These are phyloP conservation scores for Telenomus remus DNA, from an alignment of 1,140 invertebrate species.

Conservation along the genomic window DNA sequence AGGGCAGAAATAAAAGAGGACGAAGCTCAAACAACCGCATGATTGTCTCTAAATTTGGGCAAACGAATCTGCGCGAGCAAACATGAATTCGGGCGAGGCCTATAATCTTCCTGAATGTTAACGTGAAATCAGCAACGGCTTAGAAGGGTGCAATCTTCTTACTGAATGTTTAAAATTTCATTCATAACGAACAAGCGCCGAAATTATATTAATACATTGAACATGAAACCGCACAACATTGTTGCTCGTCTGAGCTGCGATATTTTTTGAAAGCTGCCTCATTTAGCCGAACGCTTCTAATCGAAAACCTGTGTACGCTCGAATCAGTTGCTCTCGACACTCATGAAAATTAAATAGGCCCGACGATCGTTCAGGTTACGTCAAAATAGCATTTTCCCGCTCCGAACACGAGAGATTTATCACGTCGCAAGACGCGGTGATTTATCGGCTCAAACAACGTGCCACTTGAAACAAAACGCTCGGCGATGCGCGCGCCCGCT, in stretches of 20 bases:
- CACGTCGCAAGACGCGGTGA: conserved; percentile 5
- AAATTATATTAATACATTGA: conserved; percentile 30
- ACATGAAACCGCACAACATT: conserved; percentile 10
- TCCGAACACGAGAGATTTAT: conserved; percentile 21
- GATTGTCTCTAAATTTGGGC: conserved; percentile 35
- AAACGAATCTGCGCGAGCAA: conserved; percentile 26
- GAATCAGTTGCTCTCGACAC: conserved; percentile 14
- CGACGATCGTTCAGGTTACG: conserved; percentile 20
- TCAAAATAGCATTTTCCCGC: conserved; percentile 23
- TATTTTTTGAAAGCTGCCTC: not conserved
- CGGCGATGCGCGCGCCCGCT: not conserved
- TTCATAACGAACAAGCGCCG: conserved; percentile 13
- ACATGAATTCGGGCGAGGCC: conserved; percentile 26
- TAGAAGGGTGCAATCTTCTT: conserved; percentile 36
- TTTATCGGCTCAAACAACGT: conserved; percentile 23
- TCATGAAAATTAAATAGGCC: conserved; percentile 34
- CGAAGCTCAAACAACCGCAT: conserved; percentile 20
- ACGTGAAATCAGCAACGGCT: conserved; percentile 42
- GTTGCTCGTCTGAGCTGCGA: conserved; percentile 1
- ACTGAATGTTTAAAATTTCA: conserved; percentile 33
- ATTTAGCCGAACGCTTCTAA: conserved; percentile 8
- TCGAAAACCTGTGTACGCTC: conserved; percentile 21
- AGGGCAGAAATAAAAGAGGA: not conserved
- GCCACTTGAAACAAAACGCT: conserved; percentile 30
- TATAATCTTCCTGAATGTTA: conserved; percentile 42